Conservation (phyloP, 23 tunicate species). For the Styela plicata region DNA sequence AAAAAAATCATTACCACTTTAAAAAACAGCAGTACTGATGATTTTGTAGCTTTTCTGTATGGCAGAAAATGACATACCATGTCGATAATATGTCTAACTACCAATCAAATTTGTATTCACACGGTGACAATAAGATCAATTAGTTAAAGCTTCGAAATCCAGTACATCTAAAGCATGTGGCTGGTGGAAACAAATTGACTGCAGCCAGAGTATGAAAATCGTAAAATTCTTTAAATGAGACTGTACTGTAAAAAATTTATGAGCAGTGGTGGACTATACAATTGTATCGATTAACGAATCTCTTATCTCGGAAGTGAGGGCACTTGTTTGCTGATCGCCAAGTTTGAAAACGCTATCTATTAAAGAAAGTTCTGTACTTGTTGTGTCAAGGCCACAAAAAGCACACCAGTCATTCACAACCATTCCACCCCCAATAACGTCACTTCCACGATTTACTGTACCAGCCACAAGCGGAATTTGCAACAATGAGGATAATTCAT, state of each 20-base stretch:
- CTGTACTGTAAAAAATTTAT: no score
- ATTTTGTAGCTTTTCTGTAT: no score
- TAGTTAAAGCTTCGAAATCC: no score
- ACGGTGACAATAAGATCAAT: no score
- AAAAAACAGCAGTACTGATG: no score
- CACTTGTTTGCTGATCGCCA: constrained; percentile 59
- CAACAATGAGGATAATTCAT: constrained; percentile 88
- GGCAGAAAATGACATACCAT: no score
- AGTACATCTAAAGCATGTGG: no score
- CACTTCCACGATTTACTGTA: constrained; percentile 96
- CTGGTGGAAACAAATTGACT: no score
- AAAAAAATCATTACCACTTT: no score
- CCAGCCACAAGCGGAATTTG: constrained; percentile 99
- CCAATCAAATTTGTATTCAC: no score
- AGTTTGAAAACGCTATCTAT: constrained; percentile 91
- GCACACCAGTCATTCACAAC: constrained; percentile 99
- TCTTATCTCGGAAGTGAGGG: constrained; percentile 73
- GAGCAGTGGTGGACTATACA: constrained; percentile 29
- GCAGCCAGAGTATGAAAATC: background rate
- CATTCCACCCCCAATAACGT: constrained; percentile 97
- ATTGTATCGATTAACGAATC: constrained; percentile 88
- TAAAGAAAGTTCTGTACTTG: constrained; percentile 89
- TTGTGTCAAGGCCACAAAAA: constrained; percentile 96
- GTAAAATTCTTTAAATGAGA: no score
- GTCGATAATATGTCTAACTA: no score